Conservation (phyloP, 2,113 vertebrate genomes). For the Gallinago jamesoni region DNA sequence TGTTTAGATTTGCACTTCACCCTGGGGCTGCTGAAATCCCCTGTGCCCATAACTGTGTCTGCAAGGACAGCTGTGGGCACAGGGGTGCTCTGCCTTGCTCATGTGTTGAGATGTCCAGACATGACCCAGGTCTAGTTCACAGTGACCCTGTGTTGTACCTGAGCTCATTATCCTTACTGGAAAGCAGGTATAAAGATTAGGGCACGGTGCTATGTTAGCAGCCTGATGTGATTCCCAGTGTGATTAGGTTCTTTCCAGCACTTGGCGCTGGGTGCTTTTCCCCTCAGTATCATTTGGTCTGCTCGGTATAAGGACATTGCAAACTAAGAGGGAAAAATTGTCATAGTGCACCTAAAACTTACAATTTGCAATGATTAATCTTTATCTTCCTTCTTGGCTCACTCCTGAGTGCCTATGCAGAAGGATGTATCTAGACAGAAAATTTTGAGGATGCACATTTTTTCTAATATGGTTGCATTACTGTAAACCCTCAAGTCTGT, state of each 20-base stretch:
- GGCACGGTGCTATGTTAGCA: background rate
- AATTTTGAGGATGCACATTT: background rate
- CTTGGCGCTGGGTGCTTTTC: background rate
- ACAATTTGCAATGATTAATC: background rate
- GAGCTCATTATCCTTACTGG: background rate
- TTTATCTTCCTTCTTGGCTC: background rate
- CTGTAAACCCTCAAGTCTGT: background rate
- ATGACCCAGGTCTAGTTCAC: background rate
- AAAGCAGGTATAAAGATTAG: background rate
- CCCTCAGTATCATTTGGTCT: background rate
- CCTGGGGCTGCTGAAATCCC: background rate
- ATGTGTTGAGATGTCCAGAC: accelerated
- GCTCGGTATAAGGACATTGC: background rate
- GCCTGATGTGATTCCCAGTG: background rate
- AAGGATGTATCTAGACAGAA: background rate
- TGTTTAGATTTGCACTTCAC: background rate
- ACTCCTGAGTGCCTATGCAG: background rate
- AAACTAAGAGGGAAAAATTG: background rate
- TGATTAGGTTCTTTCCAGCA: background rate
- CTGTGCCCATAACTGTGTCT: background rate
- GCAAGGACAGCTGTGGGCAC: background rate
- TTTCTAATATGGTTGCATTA: background rate
- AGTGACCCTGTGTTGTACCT: background rate
- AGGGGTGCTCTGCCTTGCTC: background rate
- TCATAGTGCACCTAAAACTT: background rate